phyloP scores from a whole-genome alignment of 2,888 invertebrate species.

The Pseudeuparius sepicola region DNA sequence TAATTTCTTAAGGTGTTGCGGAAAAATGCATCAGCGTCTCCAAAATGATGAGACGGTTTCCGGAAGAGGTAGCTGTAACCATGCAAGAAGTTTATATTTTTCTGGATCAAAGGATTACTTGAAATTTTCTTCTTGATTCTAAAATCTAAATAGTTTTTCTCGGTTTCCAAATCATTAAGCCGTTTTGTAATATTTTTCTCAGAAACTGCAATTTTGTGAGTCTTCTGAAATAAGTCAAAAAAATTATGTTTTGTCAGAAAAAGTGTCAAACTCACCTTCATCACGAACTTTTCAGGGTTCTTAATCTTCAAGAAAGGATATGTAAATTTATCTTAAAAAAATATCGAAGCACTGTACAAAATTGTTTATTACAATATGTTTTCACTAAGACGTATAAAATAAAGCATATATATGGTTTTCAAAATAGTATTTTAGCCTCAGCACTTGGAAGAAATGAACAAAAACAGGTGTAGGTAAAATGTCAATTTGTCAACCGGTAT shows the following conservation, averaged over 20 bases:
- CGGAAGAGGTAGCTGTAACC: conserved; percentile 26
- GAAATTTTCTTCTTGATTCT: conserved; percentile 21
- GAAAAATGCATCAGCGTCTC: conserved; percentile 35
- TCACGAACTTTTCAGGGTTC: conserved; percentile 8
- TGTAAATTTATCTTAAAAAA: too few relatives aligned
- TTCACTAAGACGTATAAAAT: too few relatives aligned
- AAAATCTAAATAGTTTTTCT: conserved; percentile 17
- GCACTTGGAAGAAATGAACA: too few relatives aligned
- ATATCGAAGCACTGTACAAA: too few relatives aligned
- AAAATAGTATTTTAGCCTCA: too few relatives aligned
- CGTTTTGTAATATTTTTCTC: conserved; percentile 20
- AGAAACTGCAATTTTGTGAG: conserved; percentile 27
- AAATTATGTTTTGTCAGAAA: conserved; percentile 12
- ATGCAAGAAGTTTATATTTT: conserved; percentile 26
- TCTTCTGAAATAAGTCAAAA: conserved; percentile 21
- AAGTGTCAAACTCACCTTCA: conserved; percentile 21
- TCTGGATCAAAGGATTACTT: conserved; percentile 26
- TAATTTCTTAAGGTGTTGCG: conserved; percentile 33
- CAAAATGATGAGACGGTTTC: conserved; percentile 24
- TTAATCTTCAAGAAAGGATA: too few relatives aligned
- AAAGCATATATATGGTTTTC: too few relatives aligned
- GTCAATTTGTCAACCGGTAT: too few relatives aligned
- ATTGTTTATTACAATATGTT: too few relatives aligned
- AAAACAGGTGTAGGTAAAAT: too few relatives aligned
- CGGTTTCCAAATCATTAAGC: conserved; percentile 18